Conservation (phyloP, 2,888 invertebrate genomes). For the Drosophila anomelani region DNA sequence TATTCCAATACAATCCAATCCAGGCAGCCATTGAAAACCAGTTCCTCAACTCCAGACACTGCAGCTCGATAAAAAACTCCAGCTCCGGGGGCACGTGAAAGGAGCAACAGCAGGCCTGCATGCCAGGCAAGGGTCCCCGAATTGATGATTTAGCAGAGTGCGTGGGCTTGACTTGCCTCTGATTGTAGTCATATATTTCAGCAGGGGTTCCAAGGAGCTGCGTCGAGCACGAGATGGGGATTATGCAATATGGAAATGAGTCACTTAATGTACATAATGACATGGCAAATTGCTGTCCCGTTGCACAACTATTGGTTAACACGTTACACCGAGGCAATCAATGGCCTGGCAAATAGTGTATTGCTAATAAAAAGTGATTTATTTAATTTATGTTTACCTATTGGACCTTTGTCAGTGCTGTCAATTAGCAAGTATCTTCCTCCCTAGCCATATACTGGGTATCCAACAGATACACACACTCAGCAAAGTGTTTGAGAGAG, state of each 20-base stretch:
- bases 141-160: conserved; percentile 32
- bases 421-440: conserved; percentile 50
- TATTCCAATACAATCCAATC: conserved; percentile 31
- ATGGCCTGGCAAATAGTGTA: conserved; percentile 11
- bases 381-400: conserved; percentile 56
- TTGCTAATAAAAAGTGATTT: conserved; percentile 62
- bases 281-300: conserved; percentile 25
- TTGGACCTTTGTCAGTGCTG: conserved; percentile 45
- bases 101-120: conserved; percentile 21
- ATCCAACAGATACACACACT: conserved; percentile 36
- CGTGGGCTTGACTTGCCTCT: conserved; percentile 60
- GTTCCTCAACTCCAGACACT: conserved; percentile 49
- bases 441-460: background rate
- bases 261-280: conserved; percentile 55
- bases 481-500: conserved; percentile 10
- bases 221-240: background rate
- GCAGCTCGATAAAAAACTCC: conserved; percentile 39
- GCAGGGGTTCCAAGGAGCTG: conserved; percentile 21
- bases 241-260: conserved; percentile 68
- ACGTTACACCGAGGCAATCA: conserved; percentile 37
- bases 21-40: conserved; percentile 52
- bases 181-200: conserved; percentile 72
- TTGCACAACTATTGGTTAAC: conserved; percentile 55
- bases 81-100: conserved; percentile 15
- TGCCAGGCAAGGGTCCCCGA: conserved; percentile 18